phyloP scores from a whole-genome alignment of 1,140 invertebrate species.

The Trachymyrmex septentrionalis region DNA sequence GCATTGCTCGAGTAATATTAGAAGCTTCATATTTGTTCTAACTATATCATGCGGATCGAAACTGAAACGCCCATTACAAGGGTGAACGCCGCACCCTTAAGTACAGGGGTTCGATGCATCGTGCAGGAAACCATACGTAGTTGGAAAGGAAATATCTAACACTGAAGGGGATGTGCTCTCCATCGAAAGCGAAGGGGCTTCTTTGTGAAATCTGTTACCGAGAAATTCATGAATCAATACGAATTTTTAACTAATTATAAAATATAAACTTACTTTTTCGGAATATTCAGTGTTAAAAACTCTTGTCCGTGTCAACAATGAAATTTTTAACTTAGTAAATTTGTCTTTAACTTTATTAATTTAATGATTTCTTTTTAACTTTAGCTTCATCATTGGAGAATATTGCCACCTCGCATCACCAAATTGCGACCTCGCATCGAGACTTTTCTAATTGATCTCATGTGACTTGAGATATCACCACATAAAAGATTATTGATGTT shows the following conservation, averaged over 20 bases:
- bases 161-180: constrained; percentile 59
- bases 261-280: not conserved
- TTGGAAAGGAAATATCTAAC: constrained; percentile 73
- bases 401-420: not conserved
- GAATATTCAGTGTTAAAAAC: not conserved
- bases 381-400: not conserved
- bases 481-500: constrained; percentile 24
- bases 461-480: not conserved
- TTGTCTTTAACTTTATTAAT: not conserved
- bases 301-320: not conserved
- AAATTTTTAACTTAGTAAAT: not conserved
- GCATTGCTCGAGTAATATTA: not conserved
- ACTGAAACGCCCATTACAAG: constrained; percentile 30
- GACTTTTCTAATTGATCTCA: not conserved
- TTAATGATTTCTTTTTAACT: not conserved
- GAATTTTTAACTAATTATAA: not conserved
- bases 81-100: constrained; percentile 41
- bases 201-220: constrained; percentile 58
- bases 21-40: not conserved
- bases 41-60: constrained; percentile 22
- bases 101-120: constrained; percentile 48
- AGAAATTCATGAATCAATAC: constrained; percentile 5
- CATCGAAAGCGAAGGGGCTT: constrained; percentile 69
- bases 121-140: constrained; percentile 67
- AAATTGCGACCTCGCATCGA: not conserved